Base-by-base conservation (phyloP, 2,888 invertebrate species). In the Lapara coniferarum region DNA sequence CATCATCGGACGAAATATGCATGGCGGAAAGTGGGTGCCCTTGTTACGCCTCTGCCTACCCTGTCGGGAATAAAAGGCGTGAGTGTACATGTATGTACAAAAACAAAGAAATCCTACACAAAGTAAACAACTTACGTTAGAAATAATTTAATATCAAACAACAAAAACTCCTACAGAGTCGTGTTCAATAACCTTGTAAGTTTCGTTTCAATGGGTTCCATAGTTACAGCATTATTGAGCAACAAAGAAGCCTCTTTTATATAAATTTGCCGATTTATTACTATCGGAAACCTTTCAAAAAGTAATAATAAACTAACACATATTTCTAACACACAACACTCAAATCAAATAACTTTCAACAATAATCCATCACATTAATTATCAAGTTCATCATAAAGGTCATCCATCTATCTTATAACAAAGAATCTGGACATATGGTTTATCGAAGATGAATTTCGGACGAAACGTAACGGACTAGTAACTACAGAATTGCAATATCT, bases 171-270 rank as follows among this genome's bases (percentile, higher is more conserved):
- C 49, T 2, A 19, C 59, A 10, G 19, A 19, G 49, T 63, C 25
- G 19, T 56, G 19, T 59, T 16, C 46, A 59, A 46, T 59, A 46
- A 63, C 63, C 49, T 63, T 63, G 49, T 63, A 19, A 25, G 63
- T 63, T 44, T 19, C 0, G 49, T 49, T 63, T 19, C 63, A 49
- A 63, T 14, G 19, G 19, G 12, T 46, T 49, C 57, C 30, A 16
- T 59, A 63, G 46, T 63, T 63, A 49, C 46, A 46, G 44, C 59
- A 59, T 44, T 16, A 16, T 44, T 59, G 16, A 16, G 37, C 44
- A 59, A 56, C 25, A 56, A 56, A 56, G 56, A 37, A 59, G 44
- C 46, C 44, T 56, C 25, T 56, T 56, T 12, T 59, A n/a, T 46
- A 59, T 59, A 46, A 16, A 16, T 5, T 16, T 46, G 59, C 44